Conservation (phyloP, 2,113 vertebrate genomes). For the Caranx melampygus region DNA sequence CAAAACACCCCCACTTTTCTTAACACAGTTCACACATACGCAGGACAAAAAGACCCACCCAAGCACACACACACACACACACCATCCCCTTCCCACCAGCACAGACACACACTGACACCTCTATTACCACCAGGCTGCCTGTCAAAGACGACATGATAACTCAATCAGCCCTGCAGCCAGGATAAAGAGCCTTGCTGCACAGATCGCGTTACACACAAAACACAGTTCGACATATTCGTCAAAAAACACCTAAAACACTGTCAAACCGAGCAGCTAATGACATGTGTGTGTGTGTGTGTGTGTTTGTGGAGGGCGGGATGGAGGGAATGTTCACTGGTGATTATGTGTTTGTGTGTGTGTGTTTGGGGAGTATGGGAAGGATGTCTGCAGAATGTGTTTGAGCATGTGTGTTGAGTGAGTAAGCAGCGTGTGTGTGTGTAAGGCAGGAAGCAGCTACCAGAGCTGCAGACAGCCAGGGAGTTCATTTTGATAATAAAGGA, state of each 20-base stretch:
- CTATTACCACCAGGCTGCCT: conserved; percentile 48
- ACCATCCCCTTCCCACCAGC: neutral
- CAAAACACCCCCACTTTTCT: neutral
- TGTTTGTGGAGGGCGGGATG: neutral
- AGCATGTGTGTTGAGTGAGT: conserved; percentile 20
- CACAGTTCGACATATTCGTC: conserved; percentile 45
- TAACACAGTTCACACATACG: neutral
- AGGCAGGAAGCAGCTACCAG: conserved; percentile 63
- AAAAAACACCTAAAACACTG: conserved; percentile 36
- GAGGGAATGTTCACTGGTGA: neutral
- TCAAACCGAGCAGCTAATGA: conserved; percentile 35
- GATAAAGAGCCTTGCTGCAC: conserved; percentile 32
- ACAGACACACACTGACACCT: conserved; percentile 56
- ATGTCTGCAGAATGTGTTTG: conserved; percentile 54
- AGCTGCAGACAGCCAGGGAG: conserved; percentile 44
- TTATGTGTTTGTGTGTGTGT: conserved; percentile 15
- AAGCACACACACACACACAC: neutral
- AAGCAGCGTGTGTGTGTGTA: conserved; percentile 17
- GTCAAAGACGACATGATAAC: conserved; percentile 55
- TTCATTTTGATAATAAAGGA: conserved; percentile 74
- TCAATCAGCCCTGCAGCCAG: conserved; percentile 48
- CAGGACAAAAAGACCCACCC: neutral
- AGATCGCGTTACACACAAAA: conserved; percentile 60
- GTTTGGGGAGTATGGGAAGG: conserved; percentile 47
- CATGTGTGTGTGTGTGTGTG: conserved; percentile 22